Percentiles rank a stretch among this genome's conserved stretches.
phyloP scores from a whole-genome alignment of 2,797 vertebrate genomes.

The Tarsius wallacei region DNA sequence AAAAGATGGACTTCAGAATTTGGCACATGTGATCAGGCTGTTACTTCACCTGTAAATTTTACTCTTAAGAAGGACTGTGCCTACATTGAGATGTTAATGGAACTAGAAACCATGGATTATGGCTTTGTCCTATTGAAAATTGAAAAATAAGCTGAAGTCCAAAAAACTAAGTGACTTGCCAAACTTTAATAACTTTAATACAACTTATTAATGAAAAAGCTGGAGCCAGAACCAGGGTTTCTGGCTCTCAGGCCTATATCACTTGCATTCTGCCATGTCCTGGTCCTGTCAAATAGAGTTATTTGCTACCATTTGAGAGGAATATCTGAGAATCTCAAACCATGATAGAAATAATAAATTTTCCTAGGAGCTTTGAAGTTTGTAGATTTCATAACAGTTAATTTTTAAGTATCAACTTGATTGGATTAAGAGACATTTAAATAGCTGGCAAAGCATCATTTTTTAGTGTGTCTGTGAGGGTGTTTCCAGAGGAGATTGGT shows the following conservation, averaged over 20 bases:
- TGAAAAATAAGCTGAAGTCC: not conserved
- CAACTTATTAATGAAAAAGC: not conserved
- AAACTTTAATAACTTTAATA: not conserved
- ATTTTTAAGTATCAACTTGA: not conserved
- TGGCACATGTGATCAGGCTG: not conserved
- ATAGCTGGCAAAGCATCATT: not conserved
- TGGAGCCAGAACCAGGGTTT: not conserved
- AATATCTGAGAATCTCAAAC: not conserved
- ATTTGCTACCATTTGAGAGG: not conserved
- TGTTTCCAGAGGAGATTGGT: not conserved
- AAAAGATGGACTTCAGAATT: not conserved
- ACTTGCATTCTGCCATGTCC: not conserved
- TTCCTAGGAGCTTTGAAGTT: not conserved
- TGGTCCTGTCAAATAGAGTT: not conserved
- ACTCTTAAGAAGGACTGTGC: not conserved
- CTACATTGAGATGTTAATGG: not conserved
- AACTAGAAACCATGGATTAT: not conserved
- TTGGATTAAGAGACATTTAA: not conserved
- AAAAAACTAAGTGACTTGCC: not conserved
- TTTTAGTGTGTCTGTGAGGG: not conserved
- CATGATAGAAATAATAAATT: not conserved
- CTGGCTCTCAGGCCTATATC: not conserved
- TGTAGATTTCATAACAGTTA: not conserved
- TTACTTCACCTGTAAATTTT: not conserved
- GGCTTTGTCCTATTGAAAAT: not conserved